Evolutionary conservation across 2,113 vertebrate species (phyloP).

Genomic region (Ammodytes marinus): DNA sequence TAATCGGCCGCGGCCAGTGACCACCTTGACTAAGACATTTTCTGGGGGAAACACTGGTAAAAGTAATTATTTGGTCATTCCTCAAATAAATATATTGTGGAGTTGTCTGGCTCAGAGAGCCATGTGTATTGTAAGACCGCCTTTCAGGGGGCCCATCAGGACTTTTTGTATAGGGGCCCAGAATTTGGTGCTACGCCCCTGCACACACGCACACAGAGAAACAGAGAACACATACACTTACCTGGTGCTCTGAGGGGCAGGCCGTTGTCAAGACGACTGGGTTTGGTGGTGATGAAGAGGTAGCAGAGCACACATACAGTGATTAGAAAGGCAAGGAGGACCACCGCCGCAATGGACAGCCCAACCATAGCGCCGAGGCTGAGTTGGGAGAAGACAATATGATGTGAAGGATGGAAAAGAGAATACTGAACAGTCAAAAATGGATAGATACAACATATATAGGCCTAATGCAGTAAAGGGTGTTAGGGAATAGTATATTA

Average conservation of each 20-base stretch:
- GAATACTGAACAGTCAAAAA: not conserved
- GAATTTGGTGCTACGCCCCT: too few species aligned
- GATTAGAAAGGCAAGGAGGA: conserved; percentile 93
- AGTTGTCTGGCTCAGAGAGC: too few species aligned
- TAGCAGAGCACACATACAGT: conserved; percentile 94
- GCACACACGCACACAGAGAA: too few species aligned
- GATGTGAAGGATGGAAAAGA: not conserved
- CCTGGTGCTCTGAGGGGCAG: conserved; percentile 88
- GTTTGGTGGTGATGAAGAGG: conserved; percentile 93
- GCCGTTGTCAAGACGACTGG: conserved; percentile 90
- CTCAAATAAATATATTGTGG: too few species aligned
- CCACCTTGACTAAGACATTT: too few species aligned
- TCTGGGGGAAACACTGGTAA: too few species aligned
- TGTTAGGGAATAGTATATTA: not conserved
- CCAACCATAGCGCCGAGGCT: conserved; percentile 93
- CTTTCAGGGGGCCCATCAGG: too few species aligned
- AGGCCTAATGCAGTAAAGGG: not conserved
- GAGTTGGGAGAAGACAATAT: not conserved
- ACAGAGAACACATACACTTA: conserved; percentile 64
- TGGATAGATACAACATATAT: not conserved
- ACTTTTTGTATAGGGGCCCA: too few species aligned
- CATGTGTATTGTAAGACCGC: too few species aligned
- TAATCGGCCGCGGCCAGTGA: too few species aligned
- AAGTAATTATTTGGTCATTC: too few species aligned
- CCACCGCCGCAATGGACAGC: conserved; percentile 91